A percentile compares a stretch with the other conserved stretches of the same genome.
Conservation (phyloP, 2,113 vertebrate species). For the Festucalex cinctus region DNA sequence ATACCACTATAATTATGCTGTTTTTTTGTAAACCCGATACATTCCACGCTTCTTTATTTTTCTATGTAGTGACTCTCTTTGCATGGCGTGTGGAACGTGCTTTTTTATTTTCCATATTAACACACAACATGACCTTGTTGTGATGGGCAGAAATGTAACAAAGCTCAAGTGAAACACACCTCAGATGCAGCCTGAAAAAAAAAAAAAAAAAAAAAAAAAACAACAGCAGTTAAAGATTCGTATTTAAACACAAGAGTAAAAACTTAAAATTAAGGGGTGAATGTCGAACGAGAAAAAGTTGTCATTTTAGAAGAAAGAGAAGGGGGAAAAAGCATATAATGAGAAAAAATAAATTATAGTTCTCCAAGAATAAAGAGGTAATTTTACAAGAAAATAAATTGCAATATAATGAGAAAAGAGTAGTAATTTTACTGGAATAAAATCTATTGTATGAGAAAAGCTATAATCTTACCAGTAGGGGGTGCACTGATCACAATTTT, state of each 20-base stretch:
- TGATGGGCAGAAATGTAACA: slow-evolving; percentile 51
- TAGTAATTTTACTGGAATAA: background rate
- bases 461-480: background rate
- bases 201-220: background rate
- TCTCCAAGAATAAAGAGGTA: background rate
- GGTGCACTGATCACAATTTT: too few species aligned
- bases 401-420: background rate
- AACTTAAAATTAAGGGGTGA: background rate
- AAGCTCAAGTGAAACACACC: slow-evolving; percentile 55
- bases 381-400: background rate
- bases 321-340: too few species aligned
- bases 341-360: background rate
- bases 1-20: slow-evolving; percentile 35
- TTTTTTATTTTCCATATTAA: slow-evolving; percentile 57
- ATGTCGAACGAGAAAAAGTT: too few species aligned
- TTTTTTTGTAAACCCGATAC: slow-evolving; percentile 34
- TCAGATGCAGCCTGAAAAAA: slow-evolving; percentile 15
- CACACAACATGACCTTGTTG: slow-evolving; percentile 51
- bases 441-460: background rate
- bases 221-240: too few species aligned
- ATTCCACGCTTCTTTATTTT: slow-evolving; percentile 43
- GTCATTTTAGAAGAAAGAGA: background rate
- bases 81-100: slow-evolving; percentile 60
- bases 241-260: background rate
- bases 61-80: slow-evolving; percentile 43